A percentile compares a stretch with the other conserved stretches of the same genome.
Evolutionary conservation across 1,140 invertebrate species (phyloP).

Genomic region (Scaptomyza pallida): DNA sequence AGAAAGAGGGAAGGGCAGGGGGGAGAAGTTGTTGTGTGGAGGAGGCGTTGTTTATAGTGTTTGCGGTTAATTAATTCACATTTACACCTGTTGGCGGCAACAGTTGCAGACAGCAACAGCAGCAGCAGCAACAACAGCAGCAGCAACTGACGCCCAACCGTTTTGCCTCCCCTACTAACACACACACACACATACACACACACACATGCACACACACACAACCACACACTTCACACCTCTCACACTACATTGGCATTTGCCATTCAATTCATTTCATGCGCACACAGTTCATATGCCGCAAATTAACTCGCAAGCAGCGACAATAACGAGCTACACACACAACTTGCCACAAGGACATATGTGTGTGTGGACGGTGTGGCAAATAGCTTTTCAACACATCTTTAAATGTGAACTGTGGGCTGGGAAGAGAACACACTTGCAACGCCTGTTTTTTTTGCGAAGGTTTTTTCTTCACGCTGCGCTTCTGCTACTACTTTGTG

Average conservation of each 20-base stretch:
- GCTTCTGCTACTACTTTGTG: neutral
- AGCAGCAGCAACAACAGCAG: conserved; percentile 16
- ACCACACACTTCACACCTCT: conserved; percentile 9
- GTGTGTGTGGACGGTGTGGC: neutral
- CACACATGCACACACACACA: neutral
- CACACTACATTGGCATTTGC: neutral
- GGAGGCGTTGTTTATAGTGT: conserved; percentile 80
- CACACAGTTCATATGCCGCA: conserved; percentile 64
- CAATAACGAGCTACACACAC: conserved; percentile 35
- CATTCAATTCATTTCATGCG: conserved; percentile 57
- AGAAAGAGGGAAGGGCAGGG: no score
- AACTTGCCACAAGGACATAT: conserved; percentile 20
- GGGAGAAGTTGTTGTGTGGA: neutral
- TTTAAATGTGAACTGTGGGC: neutral
- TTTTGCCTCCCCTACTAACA: conserved; percentile 13
- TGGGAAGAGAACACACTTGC: conserved; percentile 5
- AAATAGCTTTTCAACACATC: neutral
- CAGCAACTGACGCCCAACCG: conserved; percentile 25
- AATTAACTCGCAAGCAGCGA: conserved; percentile 57
- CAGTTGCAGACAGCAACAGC: conserved; percentile 46
- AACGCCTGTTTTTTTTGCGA: conserved; percentile 19
- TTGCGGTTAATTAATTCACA: conserved; percentile 84
- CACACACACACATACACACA: conserved; percentile 3
- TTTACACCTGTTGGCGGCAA: conserved; percentile 79
- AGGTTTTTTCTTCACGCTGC: conserved; percentile 14